Percentiles rank a stretch among this genome's conserved stretches.
Conservation (phyloP, 2,797 vertebrate genomes). For the Sebastes iracundus region DNA sequence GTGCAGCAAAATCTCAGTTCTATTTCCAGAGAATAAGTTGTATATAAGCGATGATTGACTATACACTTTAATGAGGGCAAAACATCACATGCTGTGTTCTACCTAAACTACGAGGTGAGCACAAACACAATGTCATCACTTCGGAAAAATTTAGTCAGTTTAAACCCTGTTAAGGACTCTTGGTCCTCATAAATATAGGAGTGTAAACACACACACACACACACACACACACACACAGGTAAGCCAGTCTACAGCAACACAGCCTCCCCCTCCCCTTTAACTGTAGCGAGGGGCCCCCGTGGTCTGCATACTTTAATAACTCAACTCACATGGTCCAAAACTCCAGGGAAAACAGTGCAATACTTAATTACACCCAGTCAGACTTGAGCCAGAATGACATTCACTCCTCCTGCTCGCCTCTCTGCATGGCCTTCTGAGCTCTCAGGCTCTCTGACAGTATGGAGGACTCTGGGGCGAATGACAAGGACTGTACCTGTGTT, state of each 20-base stretch:
- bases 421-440: slow-evolving; percentile 16
- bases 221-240: slow-evolving; percentile 55
- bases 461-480: background rate
- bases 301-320: slow-evolving; percentile 80
- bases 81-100: background rate
- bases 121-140: background rate
- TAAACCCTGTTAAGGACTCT: background rate
- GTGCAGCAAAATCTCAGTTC: background rate
- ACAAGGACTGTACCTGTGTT: background rate
- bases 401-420: slow-evolving; percentile 40
- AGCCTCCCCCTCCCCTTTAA: slow-evolving; percentile 28
- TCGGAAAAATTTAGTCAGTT: background rate
- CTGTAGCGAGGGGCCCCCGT: slow-evolving; percentile 66
- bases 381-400: slow-evolving; percentile 65
- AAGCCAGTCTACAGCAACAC: slow-evolving; percentile 41
- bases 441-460: slow-evolving; percentile 6
- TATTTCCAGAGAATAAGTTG: background rate
- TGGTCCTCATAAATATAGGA: slow-evolving; percentile 12
- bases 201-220: background rate
- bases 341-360: slow-evolving; percentile 60
- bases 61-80: background rate
- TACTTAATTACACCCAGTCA: slow-evolving; percentile 74
- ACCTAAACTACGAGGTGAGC: background rate
- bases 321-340: slow-evolving; percentile 77
- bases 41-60: background rate